Evolutionary conservation across 1,140 invertebrate species (phyloP), one percentile per base, ranked within the genome.

Genomic region (Rhyacophila brunnea): DNA sequence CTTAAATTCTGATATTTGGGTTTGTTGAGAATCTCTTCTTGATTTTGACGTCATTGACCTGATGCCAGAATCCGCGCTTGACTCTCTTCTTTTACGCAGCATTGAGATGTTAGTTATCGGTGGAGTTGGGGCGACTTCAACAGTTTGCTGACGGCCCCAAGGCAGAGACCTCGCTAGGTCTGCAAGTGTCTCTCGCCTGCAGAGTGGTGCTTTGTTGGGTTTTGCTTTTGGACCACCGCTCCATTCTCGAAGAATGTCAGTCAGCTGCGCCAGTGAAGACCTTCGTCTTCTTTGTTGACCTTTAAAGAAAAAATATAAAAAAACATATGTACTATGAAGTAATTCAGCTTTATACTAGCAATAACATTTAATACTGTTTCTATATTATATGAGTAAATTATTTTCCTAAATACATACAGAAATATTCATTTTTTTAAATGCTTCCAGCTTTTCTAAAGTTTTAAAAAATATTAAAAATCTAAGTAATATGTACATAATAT

Each of bases 231-330:
- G 84, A 14, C 83, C 83, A 18, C 88, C 86, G 49, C 92, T 86
- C 91, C 91, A 93, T 76, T 92, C 91, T 44, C 88, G 82, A 36
- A 92, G 73, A 57, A 93, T 89, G 73, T 94, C 92, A 46, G 91
- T 93, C 40, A 95, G 77, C 74, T 93, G 91, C 2, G 92, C 91
- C 47, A 94, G 70, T 9, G 90, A 93, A 61, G 89, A 91, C 45
- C 92, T 83, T 9, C 91, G 81, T 2, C 92, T 83, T 23, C 89
- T 81, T 45, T 87, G 81, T 51, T 79, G 72, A 58, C 80, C 80
- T 73, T 28, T 5, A 28, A 28, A 28, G 23, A 28, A 28, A 28
- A 28, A 5, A 28, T 28, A 28, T 5, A 28, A 28, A 5, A 28
- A 5, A 9, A 9, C 3, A 28, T 28, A 28, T 9, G 23, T 28